These are phyloP conservation scores for Mylabris phalerata DNA, from an alignment of 1,140 invertebrate species.

Conservation along the genomic window DNA sequence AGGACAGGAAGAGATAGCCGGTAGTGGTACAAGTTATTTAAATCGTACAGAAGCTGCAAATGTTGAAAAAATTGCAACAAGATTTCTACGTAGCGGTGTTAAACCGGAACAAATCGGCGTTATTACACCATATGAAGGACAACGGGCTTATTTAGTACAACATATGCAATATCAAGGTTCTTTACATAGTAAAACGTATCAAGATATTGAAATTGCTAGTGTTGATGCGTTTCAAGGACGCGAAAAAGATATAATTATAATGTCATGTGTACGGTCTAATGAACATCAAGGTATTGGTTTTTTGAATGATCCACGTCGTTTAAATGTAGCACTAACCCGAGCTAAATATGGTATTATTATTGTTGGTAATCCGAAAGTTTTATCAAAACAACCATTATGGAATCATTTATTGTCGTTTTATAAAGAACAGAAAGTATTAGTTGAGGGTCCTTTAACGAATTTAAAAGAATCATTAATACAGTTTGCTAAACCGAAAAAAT, in stretches of 20 bases:
- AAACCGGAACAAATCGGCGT: conserved; percentile 99
- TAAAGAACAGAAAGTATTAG: conserved; percentile 95
- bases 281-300: conserved; percentile 92
- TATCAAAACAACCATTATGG: conserved; percentile 97
- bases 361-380: conserved; percentile 97
- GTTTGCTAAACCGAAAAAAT: conserved; percentile 94
- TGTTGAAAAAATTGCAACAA: conserved; percentile 94
- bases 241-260: conserved; percentile 99
- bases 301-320: conserved; percentile 90
- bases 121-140: conserved; percentile 98
- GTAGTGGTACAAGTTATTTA: conserved; percentile 95
- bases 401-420: conserved; percentile 97
- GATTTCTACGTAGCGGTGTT: conserved; percentile 89
- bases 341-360: conserved; percentile 98
- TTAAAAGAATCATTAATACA: conserved; percentile 95
- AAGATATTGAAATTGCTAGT: conserved; percentile 98
- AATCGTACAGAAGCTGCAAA: conserved; percentile 98
- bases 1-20: conserved; percentile 98
- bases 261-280: conserved; percentile 92
- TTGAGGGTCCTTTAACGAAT: conserved; percentile 96
- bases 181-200: conserved; percentile 92
- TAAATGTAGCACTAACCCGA: conserved; percentile 97
- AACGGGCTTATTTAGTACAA: conserved; percentile 95
- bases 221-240: conserved; percentile 97
- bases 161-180: conserved; percentile 99